Conservation (phyloP, 2,888 invertebrate species). For the Gibbula magus region DNA sequence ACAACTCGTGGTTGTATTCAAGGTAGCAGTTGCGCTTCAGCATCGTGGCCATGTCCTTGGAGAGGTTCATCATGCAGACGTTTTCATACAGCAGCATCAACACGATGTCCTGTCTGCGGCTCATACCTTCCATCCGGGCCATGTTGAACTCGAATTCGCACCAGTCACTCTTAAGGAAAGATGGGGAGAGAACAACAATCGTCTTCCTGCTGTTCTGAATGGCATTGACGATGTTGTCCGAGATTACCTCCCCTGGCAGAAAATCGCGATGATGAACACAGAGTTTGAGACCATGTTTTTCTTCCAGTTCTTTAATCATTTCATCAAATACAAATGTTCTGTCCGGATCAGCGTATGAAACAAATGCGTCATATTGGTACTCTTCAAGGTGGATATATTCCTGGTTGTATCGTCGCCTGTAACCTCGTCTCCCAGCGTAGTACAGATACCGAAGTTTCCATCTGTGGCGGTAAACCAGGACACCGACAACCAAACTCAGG, state of each 20-base stretch:
- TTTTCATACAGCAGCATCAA: slow-evolving; percentile 19
- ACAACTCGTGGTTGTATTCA: neutral
- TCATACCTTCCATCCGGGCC: slow-evolving; percentile 26
- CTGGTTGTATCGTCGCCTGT: no score
- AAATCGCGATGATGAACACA: slow-evolving; percentile 41
- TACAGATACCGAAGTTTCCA: slow-evolving; percentile 30
- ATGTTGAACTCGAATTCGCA: slow-evolving; percentile 44
- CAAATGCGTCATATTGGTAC: slow-evolving; percentile 13
- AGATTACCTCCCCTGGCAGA: slow-evolving; percentile 33
- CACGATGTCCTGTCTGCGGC: slow-evolving; percentile 22
- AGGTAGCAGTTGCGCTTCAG: slow-evolving; percentile 17
- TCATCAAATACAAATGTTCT: neutral
- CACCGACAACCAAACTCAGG: neutral
- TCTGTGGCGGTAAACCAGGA: slow-evolving; percentile 20
- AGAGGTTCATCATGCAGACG: neutral
- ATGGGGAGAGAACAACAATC: slow-evolving; percentile 33
- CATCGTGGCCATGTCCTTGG: neutral
- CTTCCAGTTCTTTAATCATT: neutral
- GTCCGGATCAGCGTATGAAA: slow-evolving; percentile 13
- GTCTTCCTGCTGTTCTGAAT: slow-evolving; percentile 40
- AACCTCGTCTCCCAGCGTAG: neutral
- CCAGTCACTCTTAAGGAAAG: slow-evolving; percentile 34
- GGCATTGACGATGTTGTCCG: slow-evolving; percentile 35
- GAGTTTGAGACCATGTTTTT: neutral
- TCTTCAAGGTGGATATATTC: no score